Base-by-base conservation (phyloP, 2,113 vertebrate genomes). In the Anguilla rostrata region DNA sequence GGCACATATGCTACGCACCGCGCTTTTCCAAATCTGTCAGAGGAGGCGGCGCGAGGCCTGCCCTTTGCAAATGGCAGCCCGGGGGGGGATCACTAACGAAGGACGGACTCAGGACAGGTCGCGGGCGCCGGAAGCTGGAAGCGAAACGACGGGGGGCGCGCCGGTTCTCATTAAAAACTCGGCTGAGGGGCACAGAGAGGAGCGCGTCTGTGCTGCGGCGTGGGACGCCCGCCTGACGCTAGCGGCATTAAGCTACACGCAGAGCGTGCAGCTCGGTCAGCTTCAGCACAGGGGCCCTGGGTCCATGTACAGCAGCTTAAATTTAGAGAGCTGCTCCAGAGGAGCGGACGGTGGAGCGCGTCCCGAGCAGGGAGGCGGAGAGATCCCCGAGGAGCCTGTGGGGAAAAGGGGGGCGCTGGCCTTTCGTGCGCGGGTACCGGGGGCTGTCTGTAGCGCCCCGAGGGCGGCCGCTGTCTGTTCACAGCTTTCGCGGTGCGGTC, bases 401-500 rank as follows among this genome's bases (percentile, higher is more conserved):
- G 82, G 86, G 82, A 81, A 86, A 91, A 89, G n/a, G 87, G 89
- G 90, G 90, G 90, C 39, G 43, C 60, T 71, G 63, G 57, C 81
- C 63, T 78, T 82, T 83, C 34, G 79, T 87, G 41, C 83, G 20
- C 53, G 41, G 82, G 78, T n/a, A 16, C 43, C 39, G 66, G 49
- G 20, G n/a, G 2, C 83, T 78, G 56, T 57, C n/a, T 71, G 91
- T 87, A 88, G 63, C 89, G 91, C 34, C 88, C 91, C 83, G 89
- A 29, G 39, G 88, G 90, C 87, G 86, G 88, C 84, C 63, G 39
- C 85, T 91, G 91, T 90, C 94, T 90, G 94, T 90, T 90, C 86
- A 89, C 66, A 90, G 86, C 92, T 94, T 95, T 94, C 91, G 94
- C 94, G 90, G 93, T 88, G 78, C 81, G 83, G 53, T 86, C 85